A percentile compares a stretch with the other conserved stretches of the same genome.
Evolutionary conservation across 2,888 invertebrate species (phyloP).

Genomic region (Embidobia sp.): DNA sequence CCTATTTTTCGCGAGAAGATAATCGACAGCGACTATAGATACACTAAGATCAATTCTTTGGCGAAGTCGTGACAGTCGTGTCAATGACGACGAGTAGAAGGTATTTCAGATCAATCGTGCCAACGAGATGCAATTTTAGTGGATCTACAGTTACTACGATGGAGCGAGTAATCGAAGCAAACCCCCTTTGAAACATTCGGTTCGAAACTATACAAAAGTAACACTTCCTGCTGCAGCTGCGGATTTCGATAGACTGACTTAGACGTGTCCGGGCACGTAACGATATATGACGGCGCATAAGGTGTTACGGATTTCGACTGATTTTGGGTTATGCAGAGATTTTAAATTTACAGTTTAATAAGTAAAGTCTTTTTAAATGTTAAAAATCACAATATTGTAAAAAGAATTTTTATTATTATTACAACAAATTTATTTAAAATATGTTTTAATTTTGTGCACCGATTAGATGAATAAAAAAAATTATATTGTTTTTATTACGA

Average conservation of each 20-base stretch:
- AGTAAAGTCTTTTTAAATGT: no score
- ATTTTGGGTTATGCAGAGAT: conserved; percentile 13
- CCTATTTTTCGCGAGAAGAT: conserved; percentile 19
- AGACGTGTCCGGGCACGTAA: conserved; percentile 7
- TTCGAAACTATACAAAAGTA: not conserved
- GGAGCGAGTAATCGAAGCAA: conserved; percentile 11
- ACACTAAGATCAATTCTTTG: conserved; percentile 3
- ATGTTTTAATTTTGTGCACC: no score
- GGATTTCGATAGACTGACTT: conserved; percentile 49
- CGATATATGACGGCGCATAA: not conserved
- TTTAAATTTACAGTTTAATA: no score
- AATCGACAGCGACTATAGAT: conserved; percentile 40
- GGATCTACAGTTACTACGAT: conserved; percentile 38
- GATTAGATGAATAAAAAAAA: no score
- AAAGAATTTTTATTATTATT: no score
- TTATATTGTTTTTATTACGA: no score
- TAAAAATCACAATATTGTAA: no score
- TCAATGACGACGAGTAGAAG: not conserved
- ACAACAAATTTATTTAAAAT: no score
- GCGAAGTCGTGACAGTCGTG: conserved; percentile 9
- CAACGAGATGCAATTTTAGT: conserved; percentile 2
- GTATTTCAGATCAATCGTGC: not conserved
- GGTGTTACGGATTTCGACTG: conserved; percentile 16
- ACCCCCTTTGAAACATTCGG: conserved; percentile 6
- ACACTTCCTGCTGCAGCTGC: conserved; percentile 35